A percentile compares a stretch with the other conserved stretches of the same genome.
Conservation (phyloP, 2,797 vertebrate genomes). For the Paramormyrops hopkinsi region DNA sequence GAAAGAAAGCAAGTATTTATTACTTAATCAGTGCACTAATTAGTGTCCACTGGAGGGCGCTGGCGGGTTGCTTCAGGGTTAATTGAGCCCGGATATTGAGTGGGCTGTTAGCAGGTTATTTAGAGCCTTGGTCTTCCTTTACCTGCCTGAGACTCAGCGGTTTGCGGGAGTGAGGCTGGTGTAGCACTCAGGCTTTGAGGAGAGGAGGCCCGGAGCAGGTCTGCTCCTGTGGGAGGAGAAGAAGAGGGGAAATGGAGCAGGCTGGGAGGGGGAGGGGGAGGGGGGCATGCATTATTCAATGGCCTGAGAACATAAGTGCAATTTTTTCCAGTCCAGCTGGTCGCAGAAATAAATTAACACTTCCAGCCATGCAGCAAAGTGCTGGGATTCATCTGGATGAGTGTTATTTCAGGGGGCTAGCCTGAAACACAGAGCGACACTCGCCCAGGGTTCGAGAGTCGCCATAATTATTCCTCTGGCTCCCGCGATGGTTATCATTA, state of each 20-base stretch:
- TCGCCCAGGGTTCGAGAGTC: constrained; percentile 52
- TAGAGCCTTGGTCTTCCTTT: not conserved
- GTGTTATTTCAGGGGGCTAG: constrained; percentile 60
- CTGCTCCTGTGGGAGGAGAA: not conserved
- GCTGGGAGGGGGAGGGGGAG: constrained; percentile 23
- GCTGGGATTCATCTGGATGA: constrained; percentile 78
- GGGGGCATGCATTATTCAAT: constrained; percentile 57
- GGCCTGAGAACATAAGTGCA: constrained; percentile 62
- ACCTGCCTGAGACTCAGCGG: not conserved
- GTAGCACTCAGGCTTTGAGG: not conserved
- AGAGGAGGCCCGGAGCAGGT: not conserved
- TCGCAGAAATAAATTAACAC: constrained; percentile 76
- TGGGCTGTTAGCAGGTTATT: not conserved
- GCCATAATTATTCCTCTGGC: constrained; percentile 63
- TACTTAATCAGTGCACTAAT: not conserved
- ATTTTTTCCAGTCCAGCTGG: constrained; percentile 79
- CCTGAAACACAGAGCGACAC: constrained; percentile 34
- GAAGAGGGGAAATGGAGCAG: not conserved
- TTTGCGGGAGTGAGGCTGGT: not conserved
- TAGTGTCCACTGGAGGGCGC: not conserved
- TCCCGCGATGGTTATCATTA: constrained; percentile 58
- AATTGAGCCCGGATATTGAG: not conserved
- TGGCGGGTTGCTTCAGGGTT: constrained; percentile 11
- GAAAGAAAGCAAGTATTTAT: not conserved
- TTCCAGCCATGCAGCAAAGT: constrained; percentile 80